Conservation (phyloP, 2,113 vertebrate species). For the Emberiza fucata region DNA sequence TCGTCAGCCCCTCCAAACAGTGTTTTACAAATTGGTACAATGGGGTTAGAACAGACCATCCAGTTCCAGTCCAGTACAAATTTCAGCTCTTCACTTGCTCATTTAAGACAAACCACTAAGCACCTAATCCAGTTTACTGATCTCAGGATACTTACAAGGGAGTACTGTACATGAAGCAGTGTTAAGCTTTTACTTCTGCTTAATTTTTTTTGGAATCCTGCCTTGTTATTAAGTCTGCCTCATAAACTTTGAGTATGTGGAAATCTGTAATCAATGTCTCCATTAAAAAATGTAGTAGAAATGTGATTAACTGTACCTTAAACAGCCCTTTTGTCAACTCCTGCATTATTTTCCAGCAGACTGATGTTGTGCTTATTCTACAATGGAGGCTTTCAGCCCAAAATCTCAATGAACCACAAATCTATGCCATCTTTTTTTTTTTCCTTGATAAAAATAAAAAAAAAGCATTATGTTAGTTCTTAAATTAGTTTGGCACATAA, state of each 20-base stretch:
- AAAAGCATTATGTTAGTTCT: constrained; percentile 11
- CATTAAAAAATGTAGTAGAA: background rate
- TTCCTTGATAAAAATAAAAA: background rate
- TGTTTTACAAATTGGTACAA: background rate
- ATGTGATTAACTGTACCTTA: background rate
- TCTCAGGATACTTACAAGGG: background rate
- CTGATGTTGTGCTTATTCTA: background rate
- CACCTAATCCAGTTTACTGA: background rate
- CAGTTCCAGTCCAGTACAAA: background rate
- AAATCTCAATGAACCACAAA: background rate
- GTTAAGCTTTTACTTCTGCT: background rate
- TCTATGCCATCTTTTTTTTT: background rate
- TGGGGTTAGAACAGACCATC: background rate
- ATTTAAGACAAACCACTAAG: background rate
- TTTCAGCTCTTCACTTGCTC: background rate
- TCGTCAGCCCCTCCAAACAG: background rate
- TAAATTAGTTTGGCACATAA: constrained; percentile 32
- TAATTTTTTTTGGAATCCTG: background rate
- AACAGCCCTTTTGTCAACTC: background rate
- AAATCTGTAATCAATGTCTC: background rate
- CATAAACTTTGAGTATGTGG: background rate
- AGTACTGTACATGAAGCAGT: background rate
- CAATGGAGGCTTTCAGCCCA: background rate
- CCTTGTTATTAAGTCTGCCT: background rate
- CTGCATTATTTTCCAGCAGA: background rate